These are phyloP conservation scores for Ischnus inquisitorius DNA, from an alignment of 2,888 invertebrate genomes.

Conservation along the genomic window DNA sequence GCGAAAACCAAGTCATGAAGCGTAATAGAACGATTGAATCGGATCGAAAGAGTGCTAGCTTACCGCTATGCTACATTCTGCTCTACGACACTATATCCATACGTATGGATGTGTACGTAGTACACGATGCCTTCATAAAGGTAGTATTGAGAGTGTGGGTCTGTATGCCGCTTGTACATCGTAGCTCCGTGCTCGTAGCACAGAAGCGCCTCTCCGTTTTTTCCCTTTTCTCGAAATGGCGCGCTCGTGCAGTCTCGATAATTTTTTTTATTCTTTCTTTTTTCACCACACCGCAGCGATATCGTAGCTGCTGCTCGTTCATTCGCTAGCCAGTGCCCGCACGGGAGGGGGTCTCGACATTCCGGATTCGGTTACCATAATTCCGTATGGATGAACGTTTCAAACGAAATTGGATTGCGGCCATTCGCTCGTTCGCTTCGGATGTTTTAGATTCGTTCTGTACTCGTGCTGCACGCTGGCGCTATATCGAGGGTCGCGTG, in stretches of 20 bases:
- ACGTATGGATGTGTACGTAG: conserved; percentile 5
- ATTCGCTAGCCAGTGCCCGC: conserved; percentile 55
- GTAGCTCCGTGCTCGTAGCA: not conserved
- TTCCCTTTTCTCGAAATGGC: conserved; percentile 32
- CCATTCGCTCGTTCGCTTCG: conserved; percentile 65
- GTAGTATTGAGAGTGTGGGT: not conserved
- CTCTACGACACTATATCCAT: not conserved
- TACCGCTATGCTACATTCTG: conserved; percentile 5
- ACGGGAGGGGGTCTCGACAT: conserved; percentile 62
- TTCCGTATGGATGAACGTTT: conserved; percentile 70
- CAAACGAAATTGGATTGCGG: conserved; percentile 69
- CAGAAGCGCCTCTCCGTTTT: conserved; percentile 22
- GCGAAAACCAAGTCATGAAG: conserved; percentile 36
- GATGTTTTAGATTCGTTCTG: conserved; percentile 49
- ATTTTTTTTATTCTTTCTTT: conserved; percentile 40
- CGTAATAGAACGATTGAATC: conserved; percentile 54
- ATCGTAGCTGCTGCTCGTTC: conserved; percentile 52
- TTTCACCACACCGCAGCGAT: conserved; percentile 18
- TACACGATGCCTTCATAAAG: conserved; percentile 28
- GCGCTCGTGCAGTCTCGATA: conserved; percentile 43
- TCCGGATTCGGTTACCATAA: conserved; percentile 69
- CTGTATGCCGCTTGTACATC: conserved; percentile 6
- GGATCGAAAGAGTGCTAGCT: conserved; percentile 39
- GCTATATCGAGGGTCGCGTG: conserved; percentile 32
- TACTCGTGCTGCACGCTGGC: conserved; percentile 13